Conservation (phyloP, 2,888 invertebrate species). For the Yponomeuta evonymella region DNA sequence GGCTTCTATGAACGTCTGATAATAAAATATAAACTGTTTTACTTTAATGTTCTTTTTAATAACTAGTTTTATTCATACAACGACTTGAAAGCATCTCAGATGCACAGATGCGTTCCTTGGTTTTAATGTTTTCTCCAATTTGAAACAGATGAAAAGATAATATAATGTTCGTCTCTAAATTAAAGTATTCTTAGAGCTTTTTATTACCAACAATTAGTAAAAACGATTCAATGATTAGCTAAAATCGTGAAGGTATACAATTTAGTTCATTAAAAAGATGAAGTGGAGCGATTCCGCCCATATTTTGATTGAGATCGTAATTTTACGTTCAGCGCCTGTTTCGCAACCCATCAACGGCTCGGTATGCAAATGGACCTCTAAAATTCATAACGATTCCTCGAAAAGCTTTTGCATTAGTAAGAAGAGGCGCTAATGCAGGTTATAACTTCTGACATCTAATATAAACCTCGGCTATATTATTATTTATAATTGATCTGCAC, state of each 20-base stretch:
- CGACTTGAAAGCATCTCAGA: background rate
- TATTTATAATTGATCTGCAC: no score
- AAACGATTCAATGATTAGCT: background rate
- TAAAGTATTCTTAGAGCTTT: background rate
- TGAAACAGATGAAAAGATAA: background rate
- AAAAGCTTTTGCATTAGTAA: slow-evolving; percentile 9
- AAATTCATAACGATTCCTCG: slow-evolving; percentile 11
- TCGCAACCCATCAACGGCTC: background rate
- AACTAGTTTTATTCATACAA: background rate
- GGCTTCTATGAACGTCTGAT: slow-evolving; percentile 30
- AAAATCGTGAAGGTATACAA: background rate
- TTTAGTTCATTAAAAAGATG: background rate
- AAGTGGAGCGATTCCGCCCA: background rate
- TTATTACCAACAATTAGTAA: background rate
- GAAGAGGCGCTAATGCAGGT: background rate
- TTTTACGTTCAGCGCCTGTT: background rate
- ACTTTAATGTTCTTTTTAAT: background rate
- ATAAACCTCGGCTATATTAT: no score
- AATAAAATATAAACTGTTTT: slow-evolving; percentile 20
- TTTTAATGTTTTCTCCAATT: background rate
- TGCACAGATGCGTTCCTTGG: background rate
- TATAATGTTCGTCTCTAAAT: background rate
- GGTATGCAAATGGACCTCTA: slow-evolving; percentile 8
- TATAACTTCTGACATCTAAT: background rate
- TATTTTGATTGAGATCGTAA: slow-evolving; percentile 10